Conservation (phyloP, 2,888 invertebrate genomes). For the Gymnocheta viridis region DNA sequence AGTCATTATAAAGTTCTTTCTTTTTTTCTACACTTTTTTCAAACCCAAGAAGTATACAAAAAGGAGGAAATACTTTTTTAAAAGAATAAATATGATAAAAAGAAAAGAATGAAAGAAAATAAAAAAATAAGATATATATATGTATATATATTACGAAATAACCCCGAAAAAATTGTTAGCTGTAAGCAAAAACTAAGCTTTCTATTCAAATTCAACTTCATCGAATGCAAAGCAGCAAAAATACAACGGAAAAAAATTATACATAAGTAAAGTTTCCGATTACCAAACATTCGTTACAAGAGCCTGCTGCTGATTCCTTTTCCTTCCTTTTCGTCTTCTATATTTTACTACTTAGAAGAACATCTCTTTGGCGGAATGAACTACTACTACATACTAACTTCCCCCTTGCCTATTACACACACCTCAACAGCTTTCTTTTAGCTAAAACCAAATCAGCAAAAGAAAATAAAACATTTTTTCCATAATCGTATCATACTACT, state of each 20-base stretch:
- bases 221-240: conserved; percentile 70
- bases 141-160: conserved; percentile 57
- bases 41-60: conserved; percentile 56
- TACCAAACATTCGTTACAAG: conserved; percentile 73
- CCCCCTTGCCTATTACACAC: conserved; percentile 15
- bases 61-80: conserved; percentile 57
- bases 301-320: conserved; percentile 72
- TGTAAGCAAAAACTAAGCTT: conserved; percentile 81
- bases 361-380: conserved; percentile 48
- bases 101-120: conserved; percentile 44
- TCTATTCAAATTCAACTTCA: conserved; percentile 81
- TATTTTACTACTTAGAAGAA: conserved; percentile 38
- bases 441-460: conserved; percentile 61
- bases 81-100: conserved; percentile 61
- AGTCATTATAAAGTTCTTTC: conserved; percentile 79
- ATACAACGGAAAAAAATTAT: conserved; percentile 19
- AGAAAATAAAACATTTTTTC: conserved; percentile 48
- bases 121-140: conserved; percentile 12
- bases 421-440: conserved; percentile 57
- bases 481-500: conserved; percentile 28
- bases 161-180: conserved; percentile 73
- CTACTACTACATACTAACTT: conserved; percentile 30
- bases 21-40: conserved; percentile 35
- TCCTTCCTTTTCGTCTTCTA: conserved; percentile 57
- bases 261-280: conserved; percentile 66